A percentile compares a stretch with the other conserved stretches of the same genome.
These are phyloP conservation scores for Mesoclemmys tuberculata DNA, from an alignment of 2,113 vertebrate species.

Conservation along the genomic window DNA sequence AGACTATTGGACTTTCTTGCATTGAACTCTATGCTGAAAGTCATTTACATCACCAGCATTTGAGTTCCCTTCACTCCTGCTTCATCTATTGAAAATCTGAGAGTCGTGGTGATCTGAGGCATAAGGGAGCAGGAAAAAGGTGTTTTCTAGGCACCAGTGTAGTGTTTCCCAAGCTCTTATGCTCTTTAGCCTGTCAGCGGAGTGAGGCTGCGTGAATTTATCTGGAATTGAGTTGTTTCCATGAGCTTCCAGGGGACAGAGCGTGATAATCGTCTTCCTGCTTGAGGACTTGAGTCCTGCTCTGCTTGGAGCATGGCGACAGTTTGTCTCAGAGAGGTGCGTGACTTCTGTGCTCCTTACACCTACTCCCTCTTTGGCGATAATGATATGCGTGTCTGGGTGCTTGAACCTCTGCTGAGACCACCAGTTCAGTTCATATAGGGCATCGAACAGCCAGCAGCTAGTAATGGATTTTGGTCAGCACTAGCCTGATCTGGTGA, in stretches of 20 bases:
- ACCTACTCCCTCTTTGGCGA: background rate
- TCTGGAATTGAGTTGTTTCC: background rate
- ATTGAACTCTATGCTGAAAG: rapidly evolving
- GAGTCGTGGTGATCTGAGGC: background rate
- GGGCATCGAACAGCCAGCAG: background rate
- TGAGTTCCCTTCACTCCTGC: background rate
- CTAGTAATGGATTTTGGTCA: background rate
- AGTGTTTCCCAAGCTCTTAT: background rate
- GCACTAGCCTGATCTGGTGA: background rate
- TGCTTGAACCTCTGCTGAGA: background rate
- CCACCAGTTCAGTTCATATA: background rate
- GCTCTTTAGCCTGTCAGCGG: background rate
- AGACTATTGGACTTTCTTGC: rapidly evolving
- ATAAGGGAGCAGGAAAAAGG: background rate
- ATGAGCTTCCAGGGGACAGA: background rate
- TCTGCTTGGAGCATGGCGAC: background rate
- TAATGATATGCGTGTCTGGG: background rate
- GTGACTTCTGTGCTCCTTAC: background rate
- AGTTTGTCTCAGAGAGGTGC: background rate
- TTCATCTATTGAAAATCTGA: background rate
- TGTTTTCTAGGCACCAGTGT: rapidly evolving
- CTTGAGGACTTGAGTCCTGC: background rate
- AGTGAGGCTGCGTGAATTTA: background rate
- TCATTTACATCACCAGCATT: background rate
- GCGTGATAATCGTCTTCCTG: background rate